Evolutionary conservation across 1,140 invertebrate genomes (phyloP).

Genomic region (Drosophila sulfurigaster): DNA sequence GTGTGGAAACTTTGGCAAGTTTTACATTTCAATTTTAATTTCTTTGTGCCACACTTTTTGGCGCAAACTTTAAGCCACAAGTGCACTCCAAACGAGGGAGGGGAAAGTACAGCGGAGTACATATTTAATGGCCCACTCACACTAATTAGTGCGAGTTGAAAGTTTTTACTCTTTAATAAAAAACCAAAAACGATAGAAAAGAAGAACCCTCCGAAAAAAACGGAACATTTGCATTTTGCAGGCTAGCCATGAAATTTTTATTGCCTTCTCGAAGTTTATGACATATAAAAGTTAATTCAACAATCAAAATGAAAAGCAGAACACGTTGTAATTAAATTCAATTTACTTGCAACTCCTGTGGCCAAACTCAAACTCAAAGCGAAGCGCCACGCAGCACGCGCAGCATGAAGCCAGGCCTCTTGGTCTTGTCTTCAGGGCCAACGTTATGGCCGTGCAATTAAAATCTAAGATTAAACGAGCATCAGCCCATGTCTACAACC

Average conservation of each 20-base stretch:
- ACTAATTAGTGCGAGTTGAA: conserved; percentile 62
- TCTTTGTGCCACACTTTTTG: conserved; percentile 61
- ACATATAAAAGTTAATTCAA: conserved; percentile 68
- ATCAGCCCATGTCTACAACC: conserved; percentile 39
- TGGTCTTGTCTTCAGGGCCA: conserved; percentile 24
- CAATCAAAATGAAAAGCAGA: conserved; percentile 73
- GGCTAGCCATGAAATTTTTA: conserved; percentile 59
- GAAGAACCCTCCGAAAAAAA: neutral
- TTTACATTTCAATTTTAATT: conserved; percentile 82
- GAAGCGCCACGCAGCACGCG: conserved; percentile 17
- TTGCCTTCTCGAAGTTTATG: conserved; percentile 66
- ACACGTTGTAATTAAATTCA: conserved; percentile 78
- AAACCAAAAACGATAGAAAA: too few species aligned
- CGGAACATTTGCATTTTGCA: conserved; percentile 53
- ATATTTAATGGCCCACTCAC: conserved; percentile 75
- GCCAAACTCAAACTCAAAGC: conserved; percentile 1
- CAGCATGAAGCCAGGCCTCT: neutral
- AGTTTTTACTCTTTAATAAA: conserved; percentile 58
- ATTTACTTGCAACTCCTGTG: conserved; percentile 71
- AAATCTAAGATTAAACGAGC: conserved; percentile 79
- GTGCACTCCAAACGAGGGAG: conserved; percentile 1
- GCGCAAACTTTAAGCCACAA: conserved; percentile 66
- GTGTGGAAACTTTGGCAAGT: conserved; percentile 70
- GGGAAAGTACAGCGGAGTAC: conserved; percentile 26
- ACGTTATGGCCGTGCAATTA: conserved; percentile 76